Evolutionary conservation across 2,888 invertebrate species (phyloP), one percentile per base, ranked within the genome.

Genomic region (Callyntrura sp.): DNA sequence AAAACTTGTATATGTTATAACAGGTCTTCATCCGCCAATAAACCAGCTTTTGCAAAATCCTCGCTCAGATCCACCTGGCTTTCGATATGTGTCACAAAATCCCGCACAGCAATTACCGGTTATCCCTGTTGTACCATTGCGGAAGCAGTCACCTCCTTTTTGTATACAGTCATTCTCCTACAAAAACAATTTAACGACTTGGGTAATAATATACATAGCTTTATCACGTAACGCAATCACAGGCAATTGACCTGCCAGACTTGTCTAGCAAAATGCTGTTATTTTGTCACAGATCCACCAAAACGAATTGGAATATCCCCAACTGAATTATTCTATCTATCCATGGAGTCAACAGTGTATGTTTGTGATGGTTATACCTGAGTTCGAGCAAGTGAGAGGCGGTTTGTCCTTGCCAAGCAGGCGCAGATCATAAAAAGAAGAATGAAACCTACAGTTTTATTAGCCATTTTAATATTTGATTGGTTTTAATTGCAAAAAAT

Each of bases 1-100:
- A 8, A 73, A 73, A 20, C 45, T 3, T 55, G 17, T 45, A 23
- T 28, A n/a, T 45, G 35, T 14, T 70, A 14, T 45, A 70, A 70
- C 45, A 12, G 12, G 9, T 48, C 23, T 45, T 90, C 55, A 90
- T 57, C 91, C 91, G 5, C 91, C 91, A 20, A 91, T 88, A 60
- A 91, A 91, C 91, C 91, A 91, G 20, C 90, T 90, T 60, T 85
- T 91, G 65, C 91, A 91, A 25, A 76, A 91, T 12, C 91, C 91
- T 23, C 70, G 83, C 51, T 90, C 76, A 6, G 86, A 82, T 62
- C 60, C 83, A 62, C 90, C 90, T 73, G 90, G 76, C 73, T 90
- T 90, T 6, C 57, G 82, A 57, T 86, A 82, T 35, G 90, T 90
- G 90, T 90, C 86, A 78, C 90, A 90, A 55, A 83, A 90, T 9